Base-by-base conservation (phyloP, 2,797 vertebrate genomes). In the Rhinoraja longicauda region DNA sequence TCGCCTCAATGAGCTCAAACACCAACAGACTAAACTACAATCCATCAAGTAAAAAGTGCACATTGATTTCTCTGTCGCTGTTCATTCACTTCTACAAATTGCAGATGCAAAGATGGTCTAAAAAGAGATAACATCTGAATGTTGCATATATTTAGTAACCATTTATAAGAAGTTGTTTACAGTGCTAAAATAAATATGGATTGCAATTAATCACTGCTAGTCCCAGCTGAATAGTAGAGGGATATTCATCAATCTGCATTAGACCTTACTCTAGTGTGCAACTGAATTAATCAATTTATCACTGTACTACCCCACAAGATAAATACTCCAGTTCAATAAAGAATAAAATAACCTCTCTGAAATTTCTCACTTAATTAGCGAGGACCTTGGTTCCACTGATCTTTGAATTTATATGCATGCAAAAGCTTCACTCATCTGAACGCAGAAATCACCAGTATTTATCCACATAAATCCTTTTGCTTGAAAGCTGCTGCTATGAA, bases 131-230 rank as follows among this genome's bases (percentile, higher is more conserved):
- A 92, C 90, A 92, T 92, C 90, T 92, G 90, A 90, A 92, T 7
- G 21, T 53, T 39, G 45, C 90, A 92, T 92, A 72, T 75, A 92
- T 75, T 92, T 92, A 92, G 39, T 75, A 75, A 73, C 70, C 90
- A 75, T 75, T 92, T 53, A 75, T 92, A 75, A 73, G 72, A 92
- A 92, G 90, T n/a, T 92, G 70, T 92, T 92, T 92, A 73, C 72
- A 53, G 67, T 92, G 90, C 67, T 91, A 73, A 91, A 91, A 91
- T 91, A 73, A 91, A 70, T 91, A 45, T 91, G 90, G 90, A 92
- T 57, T 75, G 72, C 67, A 92, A 92, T 92, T 92, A 92, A 92
- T 75, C 67, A 92, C 70, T 39, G 45, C 36, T 36, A 29, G 90
- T 92, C 90, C 36, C 90, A 72, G 2, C 24, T 91, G 90, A 91